Evolutionary conservation across 1,140 invertebrate genomes (phyloP), one percentile per base, ranked within the genome.

Genomic region (Scaptodrosophila lebanonensis): DNA sequence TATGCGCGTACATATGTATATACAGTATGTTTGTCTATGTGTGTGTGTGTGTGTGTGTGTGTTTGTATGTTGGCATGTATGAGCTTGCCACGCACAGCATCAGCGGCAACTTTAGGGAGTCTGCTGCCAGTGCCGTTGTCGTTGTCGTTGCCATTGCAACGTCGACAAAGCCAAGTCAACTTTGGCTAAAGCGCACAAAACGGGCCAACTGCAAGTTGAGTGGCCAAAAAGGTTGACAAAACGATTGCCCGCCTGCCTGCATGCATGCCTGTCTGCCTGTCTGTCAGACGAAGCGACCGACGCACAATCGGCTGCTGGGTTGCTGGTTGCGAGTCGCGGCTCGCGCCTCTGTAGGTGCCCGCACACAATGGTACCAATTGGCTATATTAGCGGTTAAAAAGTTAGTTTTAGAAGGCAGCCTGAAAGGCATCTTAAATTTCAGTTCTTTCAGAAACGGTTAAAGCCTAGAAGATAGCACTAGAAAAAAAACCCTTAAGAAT

Each of bases 121-220:
- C n/a, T n/a, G n/a, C n/a, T 9, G 27, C 9, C 27, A 29, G 5
- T 29, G 27, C 9, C 27, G 27, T 29, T 29, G 27, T 29, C 27
- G 27, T 29, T 29, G 27, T 29, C 9, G 5, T 29, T 9, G 27
- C 9, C 9, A 9, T 29, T 29, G 27, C 9, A n/a, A n/a, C 29
- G 32, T 32, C 56, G 51, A 54, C 43, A 54, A 54, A 54, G 27
- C 51, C 42, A 61, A 61, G 51, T 54, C 50, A 54, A 61, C 58
- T 40, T 48, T 61, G 43, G 25, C 35, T 29, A 54, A 60, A 54
- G 17, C 50, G 58, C 58, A 40, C 43, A 44, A 53, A 13, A 18
- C 43, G 51, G 20, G 17, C 13, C 40, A 20, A 47, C 20, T 58
- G 49, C 48, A 51, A 51, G 32, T 39, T 32, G 39, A 43, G 35